Base-by-base conservation (phyloP, 2,888 invertebrate genomes). In the Syritta pipiens region DNA sequence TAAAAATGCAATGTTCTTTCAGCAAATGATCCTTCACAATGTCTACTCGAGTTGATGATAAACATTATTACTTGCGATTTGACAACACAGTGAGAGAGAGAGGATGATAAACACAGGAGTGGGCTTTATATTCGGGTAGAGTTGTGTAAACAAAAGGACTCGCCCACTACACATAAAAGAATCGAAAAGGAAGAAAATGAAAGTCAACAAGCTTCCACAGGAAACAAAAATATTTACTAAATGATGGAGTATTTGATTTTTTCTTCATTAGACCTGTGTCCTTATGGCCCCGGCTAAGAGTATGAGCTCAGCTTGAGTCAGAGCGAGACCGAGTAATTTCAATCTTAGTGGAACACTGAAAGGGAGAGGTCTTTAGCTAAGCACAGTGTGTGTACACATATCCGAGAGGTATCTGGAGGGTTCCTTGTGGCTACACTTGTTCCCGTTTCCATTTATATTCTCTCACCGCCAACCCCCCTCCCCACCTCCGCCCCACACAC, bases 11-110 rank as follows among this genome's bases (percentile, higher is more conserved):
- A 77, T 77, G 71, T 71, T 65, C 71, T 68, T 71, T 71, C 35
- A 77, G 71, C 48, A 71, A 77, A 77, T 65, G 77, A 65, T 60
- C 65, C 77, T 77, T 77, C 71, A 71, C 76, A 76, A 71, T 63
- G 69, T 77, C 57, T 63, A 46, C 53, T 71, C 63, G 76, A 77
- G 76, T 65, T 59, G 76, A 77, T 77, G 76, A 77, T 71, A 77
- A 77, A 77, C 76, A 77, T 77, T 77, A 77, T 77, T 77, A 77
- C 77, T 77, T 72, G 77, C 53, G 60, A 77, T 77, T 71, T 71
- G 59, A 77, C 77, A 77, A 77, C 59, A 53, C n/a, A n/a, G n/a
- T n/a, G n/a, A n/a, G n/a, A n/a, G n/a, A n/a, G n/a, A n/a, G 32
- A 42, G 71, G 42, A 65, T 28, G 63, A 63, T 55, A 49, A 32